Evolutionary conservation across 1,140 invertebrate species (phyloP).

Genomic region (Orchesella cincta): DNA sequence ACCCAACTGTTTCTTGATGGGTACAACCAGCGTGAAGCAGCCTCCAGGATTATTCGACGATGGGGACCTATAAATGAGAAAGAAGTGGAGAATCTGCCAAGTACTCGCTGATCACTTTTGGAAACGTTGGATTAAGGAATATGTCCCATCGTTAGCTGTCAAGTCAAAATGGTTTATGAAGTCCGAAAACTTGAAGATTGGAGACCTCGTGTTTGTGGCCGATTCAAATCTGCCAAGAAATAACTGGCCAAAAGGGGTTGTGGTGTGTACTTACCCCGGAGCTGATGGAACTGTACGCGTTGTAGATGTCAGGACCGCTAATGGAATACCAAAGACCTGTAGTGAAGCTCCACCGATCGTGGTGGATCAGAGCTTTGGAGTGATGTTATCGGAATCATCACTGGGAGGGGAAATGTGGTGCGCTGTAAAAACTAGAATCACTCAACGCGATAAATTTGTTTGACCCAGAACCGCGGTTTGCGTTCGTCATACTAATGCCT

Average conservation of each 20-base stretch:
- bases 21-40: not conserved
- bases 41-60: constrained; percentile 28
- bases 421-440: no score
- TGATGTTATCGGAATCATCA: no score
- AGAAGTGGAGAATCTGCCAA: constrained; percentile 32
- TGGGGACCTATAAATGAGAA: constrained; percentile 5
- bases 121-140: constrained; percentile 40
- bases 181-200: not conserved
- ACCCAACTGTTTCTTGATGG: not conserved
- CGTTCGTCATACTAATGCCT: no score
- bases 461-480: no score
- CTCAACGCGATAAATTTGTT: no score
- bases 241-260: not conserved
- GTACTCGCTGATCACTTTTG: constrained; percentile 38
- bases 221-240: not conserved
- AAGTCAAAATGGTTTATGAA: constrained; percentile 28
- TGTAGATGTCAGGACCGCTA: not conserved
- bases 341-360: not conserved
- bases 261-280: not conserved
- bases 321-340: not conserved
- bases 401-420: no score
- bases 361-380: no score
- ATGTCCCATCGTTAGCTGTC: constrained; percentile 30
- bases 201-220: constrained; percentile 18
- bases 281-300: not conserved